A percentile compares a stretch with the other conserved stretches of the same genome.
Evolutionary conservation across 1,140 invertebrate species (phyloP).

Genomic region (Copidosoma floridanum): DNA sequence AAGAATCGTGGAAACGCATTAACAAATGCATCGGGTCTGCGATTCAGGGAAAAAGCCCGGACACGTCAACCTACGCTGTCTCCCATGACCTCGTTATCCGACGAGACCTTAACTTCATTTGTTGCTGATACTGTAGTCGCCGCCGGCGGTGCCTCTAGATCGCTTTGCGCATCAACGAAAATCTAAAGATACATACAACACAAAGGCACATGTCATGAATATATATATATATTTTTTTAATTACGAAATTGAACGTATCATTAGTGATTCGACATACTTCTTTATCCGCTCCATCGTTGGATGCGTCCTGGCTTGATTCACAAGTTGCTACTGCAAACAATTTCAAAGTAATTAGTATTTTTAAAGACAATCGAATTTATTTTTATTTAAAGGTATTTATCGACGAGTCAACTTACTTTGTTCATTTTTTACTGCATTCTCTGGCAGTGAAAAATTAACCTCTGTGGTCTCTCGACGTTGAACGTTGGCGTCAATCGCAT

Average conservation of each 20-base stretch:
- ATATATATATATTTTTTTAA: constrained; percentile 23
- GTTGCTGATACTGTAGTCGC: constrained; percentile 30
- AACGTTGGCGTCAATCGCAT: constrained; percentile 59
- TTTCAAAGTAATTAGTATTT: too few relatives aligned
- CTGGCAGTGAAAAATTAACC: constrained; percentile 27
- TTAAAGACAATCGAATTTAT: too few relatives aligned
- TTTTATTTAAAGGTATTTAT: neutral
- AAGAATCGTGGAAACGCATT: constrained; percentile 34
- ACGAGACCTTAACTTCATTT: constrained; percentile 32
- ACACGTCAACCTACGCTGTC: constrained; percentile 48
- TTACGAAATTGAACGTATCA: constrained; percentile 7
- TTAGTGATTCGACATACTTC: constrained; percentile 38
- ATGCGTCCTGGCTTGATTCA: constrained; percentile 34
- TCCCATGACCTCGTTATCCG: constrained; percentile 45
- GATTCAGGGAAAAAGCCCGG: constrained; percentile 17
- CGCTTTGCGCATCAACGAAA: constrained; percentile 38
- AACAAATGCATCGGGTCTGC: constrained; percentile 47
- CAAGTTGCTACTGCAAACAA: constrained; percentile 7
- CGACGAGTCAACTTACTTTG: constrained; percentile 31
- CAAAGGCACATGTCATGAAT: neutral
- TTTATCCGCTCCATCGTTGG: constrained; percentile 37
- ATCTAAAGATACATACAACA: too few relatives aligned
- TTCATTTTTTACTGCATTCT: constrained; percentile 41
- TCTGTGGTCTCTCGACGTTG: constrained; percentile 45
- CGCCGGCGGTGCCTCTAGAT: constrained; percentile 28